phyloP scores from a whole-genome alignment of 1,140 invertebrate species.

The Stegodyphus mimosarum region DNA sequence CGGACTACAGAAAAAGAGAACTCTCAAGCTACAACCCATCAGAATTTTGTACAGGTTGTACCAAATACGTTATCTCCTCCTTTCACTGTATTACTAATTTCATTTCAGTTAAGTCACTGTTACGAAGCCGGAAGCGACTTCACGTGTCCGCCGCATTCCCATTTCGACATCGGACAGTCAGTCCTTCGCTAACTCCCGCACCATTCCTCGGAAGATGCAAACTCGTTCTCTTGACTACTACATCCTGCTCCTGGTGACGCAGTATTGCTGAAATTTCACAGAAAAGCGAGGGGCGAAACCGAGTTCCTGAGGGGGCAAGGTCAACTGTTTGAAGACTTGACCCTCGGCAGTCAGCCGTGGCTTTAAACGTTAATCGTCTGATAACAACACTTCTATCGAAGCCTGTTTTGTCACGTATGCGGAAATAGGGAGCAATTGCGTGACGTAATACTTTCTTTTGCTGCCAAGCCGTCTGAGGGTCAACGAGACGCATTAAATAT shows the following conservation, averaged over 20 bases:
- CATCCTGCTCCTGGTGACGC: background rate
- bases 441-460: conserved; percentile 24
- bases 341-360: background rate
- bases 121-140: too few relatives aligned
- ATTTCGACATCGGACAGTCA: too few relatives aligned
- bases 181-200: too few relatives aligned
- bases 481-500: conserved; percentile 12
- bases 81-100: too few relatives aligned
- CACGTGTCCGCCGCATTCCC: too few relatives aligned
- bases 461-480: conserved; percentile 24
- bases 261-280: background rate
- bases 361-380: background rate
- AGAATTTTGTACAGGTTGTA: too few relatives aligned
- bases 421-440: conserved; percentile 26
- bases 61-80: too few relatives aligned
- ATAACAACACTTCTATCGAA: background rate
- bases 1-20: too few relatives aligned
- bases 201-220: background rate
- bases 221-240: background rate
- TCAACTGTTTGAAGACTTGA: conserved; percentile 3
- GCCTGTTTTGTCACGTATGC: conserved; percentile 45
- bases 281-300: conserved; percentile 8
- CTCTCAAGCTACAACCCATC: too few relatives aligned
- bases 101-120: too few relatives aligned
- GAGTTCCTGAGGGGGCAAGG: background rate